Conservation (phyloP, 2,797 vertebrate genomes). For the Pempheris klunzingeri region DNA sequence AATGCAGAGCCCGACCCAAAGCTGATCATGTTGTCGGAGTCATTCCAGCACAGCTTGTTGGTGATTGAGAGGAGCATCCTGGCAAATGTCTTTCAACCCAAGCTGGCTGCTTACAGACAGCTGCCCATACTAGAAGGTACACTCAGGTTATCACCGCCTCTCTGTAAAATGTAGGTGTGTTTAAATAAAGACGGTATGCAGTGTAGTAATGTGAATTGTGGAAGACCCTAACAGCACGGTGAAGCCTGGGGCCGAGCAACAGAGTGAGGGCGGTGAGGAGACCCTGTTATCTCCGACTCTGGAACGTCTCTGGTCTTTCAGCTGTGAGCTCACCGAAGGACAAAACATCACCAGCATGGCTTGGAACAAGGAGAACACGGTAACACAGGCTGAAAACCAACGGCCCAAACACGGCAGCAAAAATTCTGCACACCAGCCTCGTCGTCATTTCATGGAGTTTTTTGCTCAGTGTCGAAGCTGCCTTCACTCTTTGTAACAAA, state of each 20-base stretch:
- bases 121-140: slow-evolving; percentile 82
- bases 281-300: slow-evolving; percentile 76
- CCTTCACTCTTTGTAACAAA: background rate
- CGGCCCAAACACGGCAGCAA: background rate
- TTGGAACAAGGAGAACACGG: slow-evolving; percentile 90
- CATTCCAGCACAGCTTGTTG: slow-evolving; percentile 84
- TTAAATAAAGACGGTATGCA: background rate
- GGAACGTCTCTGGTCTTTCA: slow-evolving; percentile 89
- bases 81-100: slow-evolving; percentile 88
- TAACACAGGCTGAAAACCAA: slow-evolving; percentile 65
- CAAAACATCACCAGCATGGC: slow-evolving; percentile 88
- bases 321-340: slow-evolving; percentile 85
- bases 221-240: slow-evolving; percentile 67
- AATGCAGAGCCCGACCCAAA: slow-evolving; percentile 70
- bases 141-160: background rate
- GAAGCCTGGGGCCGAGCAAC: slow-evolving; percentile 33
- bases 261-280: slow-evolving; percentile 38
- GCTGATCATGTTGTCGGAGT: slow-evolving; percentile 84
- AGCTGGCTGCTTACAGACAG: slow-evolving; percentile 89
- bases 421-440: background rate
- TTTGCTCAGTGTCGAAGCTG: background rate
- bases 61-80: slow-evolving; percentile 89
- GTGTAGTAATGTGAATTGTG: slow-evolving; percentile 16
- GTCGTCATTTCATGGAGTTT: background rate
- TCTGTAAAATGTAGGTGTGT: background rate